Percentiles rank a stretch among this genome's conserved stretches.
Conservation (phyloP, 2,797 vertebrate genomes). For the Sebastes itinus region DNA sequence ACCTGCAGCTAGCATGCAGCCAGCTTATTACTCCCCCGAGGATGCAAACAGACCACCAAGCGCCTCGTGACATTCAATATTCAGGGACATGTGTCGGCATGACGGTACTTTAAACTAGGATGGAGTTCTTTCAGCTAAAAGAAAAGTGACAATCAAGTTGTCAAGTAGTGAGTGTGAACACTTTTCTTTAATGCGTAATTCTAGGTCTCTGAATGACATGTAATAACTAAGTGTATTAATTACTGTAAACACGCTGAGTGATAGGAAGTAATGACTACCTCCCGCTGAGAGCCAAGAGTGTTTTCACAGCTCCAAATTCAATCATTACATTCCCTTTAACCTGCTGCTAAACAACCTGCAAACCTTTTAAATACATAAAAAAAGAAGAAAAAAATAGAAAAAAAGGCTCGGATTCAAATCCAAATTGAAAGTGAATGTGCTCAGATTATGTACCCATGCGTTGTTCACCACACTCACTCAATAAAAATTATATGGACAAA, state of each 20-base stretch:
- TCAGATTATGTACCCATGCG: conserved; percentile 27
- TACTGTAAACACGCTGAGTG: not conserved
- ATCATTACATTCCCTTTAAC: not conserved
- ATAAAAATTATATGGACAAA: conserved; percentile 49
- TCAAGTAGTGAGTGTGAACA: not conserved
- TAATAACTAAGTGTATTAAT: not conserved
- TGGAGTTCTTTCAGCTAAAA: not conserved
- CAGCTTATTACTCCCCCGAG: conserved; percentile 11
- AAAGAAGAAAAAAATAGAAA: not conserved
- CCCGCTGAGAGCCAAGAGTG: conserved; percentile 7
- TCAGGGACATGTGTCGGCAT: not conserved
- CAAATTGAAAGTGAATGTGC: conserved; percentile 18
- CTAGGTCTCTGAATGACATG: not conserved
- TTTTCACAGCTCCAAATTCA: conserved; percentile 3
- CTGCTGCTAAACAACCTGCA: conserved; percentile 8
- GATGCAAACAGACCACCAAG: not conserved
- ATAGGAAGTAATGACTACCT: not conserved
- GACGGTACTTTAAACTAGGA: not conserved
- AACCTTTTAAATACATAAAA: not conserved
- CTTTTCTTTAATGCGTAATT: not conserved
- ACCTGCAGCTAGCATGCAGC: conserved; percentile 13
- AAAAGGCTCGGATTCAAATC: not conserved
- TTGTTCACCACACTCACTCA: conserved; percentile 36
- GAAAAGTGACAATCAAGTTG: conserved; percentile 1
- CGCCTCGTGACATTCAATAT: conserved; percentile 16